Evolutionary conservation across 2,888 invertebrate genomes (phyloP), one percentile per base, ranked within the genome.

Genomic region (Patella depressa): DNA sequence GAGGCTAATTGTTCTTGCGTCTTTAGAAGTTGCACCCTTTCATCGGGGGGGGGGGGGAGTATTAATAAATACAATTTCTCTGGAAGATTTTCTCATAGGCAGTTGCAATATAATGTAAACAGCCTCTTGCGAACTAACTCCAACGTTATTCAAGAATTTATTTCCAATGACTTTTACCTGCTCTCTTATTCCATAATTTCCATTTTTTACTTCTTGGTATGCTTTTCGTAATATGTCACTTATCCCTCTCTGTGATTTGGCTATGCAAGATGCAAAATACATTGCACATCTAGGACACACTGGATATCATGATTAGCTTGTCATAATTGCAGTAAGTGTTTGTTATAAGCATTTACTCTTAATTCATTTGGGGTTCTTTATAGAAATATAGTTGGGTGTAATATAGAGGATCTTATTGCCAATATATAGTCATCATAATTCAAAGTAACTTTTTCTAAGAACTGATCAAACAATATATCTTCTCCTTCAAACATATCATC

Each of bases 81-180:
- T 73, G 14, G 82, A 81, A 7, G 79, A 70, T 45, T 72, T 72
- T 69, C 77, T 83, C 76, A 88, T 78, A 19, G 85, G 84, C 74
- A 88, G 73, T 29, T 79, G 78, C 17, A 87, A 77, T 11, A 83
- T 59, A 3, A 83, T 77, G 79, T 83, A 86, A 1, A 77, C 83
- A 65, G 86, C 85, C 75, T 88, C 88, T 75, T 88, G 87, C 3
- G 87, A 86, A 73, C 82, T 80, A 3, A 88, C 79, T 79, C 87
- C 86, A 2, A 81, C 82, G 24, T 65, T 65, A 65, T 65, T 65
- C 2, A 65, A 3, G 17, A 65, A 65, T 15, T 65, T 65, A 65
- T 85, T 85, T 45, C 82, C 86, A 57, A 88, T 77, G 1, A 24
- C 15, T 45, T 77, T 76, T 5, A 87, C 74, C 45, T 85, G 83